A percentile compares a stretch with the other conserved stretches of the same genome.
phyloP scores from a whole-genome alignment of 1,140 invertebrate species.

The Mactra quadrangularis region DNA sequence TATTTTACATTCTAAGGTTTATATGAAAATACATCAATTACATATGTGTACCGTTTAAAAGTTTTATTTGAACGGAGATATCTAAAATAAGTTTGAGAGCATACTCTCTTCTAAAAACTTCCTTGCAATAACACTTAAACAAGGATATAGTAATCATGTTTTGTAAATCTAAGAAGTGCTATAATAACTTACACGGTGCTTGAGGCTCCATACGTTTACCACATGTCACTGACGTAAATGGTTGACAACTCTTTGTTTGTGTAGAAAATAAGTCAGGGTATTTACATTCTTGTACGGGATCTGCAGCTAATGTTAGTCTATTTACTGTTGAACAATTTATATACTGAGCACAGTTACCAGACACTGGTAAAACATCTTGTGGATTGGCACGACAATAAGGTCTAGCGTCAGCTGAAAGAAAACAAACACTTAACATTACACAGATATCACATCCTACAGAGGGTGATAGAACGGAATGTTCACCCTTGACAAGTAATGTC shows the following conservation, averaged over 20 bases:
- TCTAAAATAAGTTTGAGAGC: no score
- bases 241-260: background rate
- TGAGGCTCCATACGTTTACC: constrained; percentile 35
- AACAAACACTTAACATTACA: background rate
- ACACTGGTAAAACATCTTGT: constrained; percentile 3
- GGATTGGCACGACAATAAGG: constrained; percentile 46
- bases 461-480: no score
- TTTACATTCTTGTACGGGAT: constrained; percentile 45
- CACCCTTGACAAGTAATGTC: no score
- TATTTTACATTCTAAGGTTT: no score
- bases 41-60: no score
- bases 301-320: constrained; percentile 1
- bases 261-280: constrained; percentile 55
- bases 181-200: constrained; percentile 58
- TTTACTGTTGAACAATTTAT: constrained; percentile 25
- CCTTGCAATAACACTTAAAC: no score
- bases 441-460: no score
- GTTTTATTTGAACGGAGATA: no score
- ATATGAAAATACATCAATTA: no score
- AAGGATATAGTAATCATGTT: no score
- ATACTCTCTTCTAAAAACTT: no score
- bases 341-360: constrained; percentile 53
- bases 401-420: constrained; percentile 29
- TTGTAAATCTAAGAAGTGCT: no score
- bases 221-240: constrained; percentile 34